phyloP scores from a whole-genome alignment of 2,797 vertebrate species.

The Hemitrygon akajei region DNA sequence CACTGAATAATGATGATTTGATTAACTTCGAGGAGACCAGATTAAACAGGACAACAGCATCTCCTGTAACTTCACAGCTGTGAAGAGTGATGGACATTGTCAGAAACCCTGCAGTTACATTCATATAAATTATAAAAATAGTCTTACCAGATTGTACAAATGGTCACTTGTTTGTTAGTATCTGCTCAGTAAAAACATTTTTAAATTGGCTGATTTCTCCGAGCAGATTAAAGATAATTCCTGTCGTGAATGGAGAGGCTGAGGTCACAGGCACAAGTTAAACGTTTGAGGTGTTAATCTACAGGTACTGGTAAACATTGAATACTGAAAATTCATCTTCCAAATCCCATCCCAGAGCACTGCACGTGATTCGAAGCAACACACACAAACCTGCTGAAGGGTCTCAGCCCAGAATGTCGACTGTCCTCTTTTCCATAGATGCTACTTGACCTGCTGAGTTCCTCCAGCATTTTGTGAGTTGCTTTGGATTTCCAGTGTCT shows the following conservation, averaged over 20 bases:
- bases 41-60: not conserved
- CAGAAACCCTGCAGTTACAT: not conserved
- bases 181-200: not conserved
- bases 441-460: too few relatives aligned
- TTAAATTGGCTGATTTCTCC: not conserved
- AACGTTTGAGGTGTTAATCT: not conserved
- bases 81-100: not conserved
- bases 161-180: not conserved
- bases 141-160: not conserved
- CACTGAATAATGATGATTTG: not conserved
- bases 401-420: too few relatives aligned
- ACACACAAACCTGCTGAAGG: too few relatives aligned
- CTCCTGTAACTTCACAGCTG: not conserved
- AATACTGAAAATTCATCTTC: not conserved
- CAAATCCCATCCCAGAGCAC: not conserved
- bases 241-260: not conserved
- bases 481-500: too few relatives aligned
- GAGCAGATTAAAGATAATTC: not conserved
- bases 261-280: not conserved
- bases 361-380: not conserved
- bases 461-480: too few relatives aligned
- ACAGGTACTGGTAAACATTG: not conserved
- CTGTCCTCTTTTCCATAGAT: too few relatives aligned
- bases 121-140: not conserved
- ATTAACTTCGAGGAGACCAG: not conserved